Conservation (phyloP, 2,888 invertebrate species). For the Tinea pellionella region DNA sequence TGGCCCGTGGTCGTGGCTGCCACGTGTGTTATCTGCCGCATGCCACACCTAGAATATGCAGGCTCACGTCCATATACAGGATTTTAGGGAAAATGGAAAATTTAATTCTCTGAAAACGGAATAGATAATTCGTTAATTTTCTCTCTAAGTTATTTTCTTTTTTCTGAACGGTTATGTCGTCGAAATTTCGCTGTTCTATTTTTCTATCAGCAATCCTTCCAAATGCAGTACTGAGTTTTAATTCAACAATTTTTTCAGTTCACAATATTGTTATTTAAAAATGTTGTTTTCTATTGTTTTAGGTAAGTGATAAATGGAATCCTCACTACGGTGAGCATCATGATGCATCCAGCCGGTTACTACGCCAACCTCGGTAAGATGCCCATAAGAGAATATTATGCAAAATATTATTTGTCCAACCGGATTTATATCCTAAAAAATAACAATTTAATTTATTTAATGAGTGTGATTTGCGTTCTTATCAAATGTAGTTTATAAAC, state of each 20-base stretch:
- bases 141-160: too few species aligned
- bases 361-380: constrained; percentile 63
- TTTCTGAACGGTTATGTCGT: too few species aligned
- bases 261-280: not conserved
- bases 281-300: constrained; percentile 35
- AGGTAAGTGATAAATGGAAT: constrained; percentile 69
- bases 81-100: not conserved
- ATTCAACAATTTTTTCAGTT: too few species aligned
- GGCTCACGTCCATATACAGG: not conserved
- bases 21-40: constrained; percentile 60
- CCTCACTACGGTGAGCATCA: constrained; percentile 49
- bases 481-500: too few species aligned
- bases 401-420: not conserved
- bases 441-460: too few species aligned
- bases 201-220: too few species aligned
- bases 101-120: not conserved
- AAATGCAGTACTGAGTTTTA: too few species aligned
- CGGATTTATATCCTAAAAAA: too few species aligned
- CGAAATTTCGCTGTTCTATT: too few species aligned
- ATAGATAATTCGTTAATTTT: too few species aligned
- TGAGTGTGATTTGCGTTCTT: too few species aligned
- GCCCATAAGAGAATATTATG: too few species aligned
- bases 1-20: constrained; percentile 34
- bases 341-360: constrained; percentile 63
- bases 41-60: constrained; percentile 59